Base-by-base conservation (phyloP, 2,797 vertebrate species). In the Limnodromus scolopaceus region DNA sequence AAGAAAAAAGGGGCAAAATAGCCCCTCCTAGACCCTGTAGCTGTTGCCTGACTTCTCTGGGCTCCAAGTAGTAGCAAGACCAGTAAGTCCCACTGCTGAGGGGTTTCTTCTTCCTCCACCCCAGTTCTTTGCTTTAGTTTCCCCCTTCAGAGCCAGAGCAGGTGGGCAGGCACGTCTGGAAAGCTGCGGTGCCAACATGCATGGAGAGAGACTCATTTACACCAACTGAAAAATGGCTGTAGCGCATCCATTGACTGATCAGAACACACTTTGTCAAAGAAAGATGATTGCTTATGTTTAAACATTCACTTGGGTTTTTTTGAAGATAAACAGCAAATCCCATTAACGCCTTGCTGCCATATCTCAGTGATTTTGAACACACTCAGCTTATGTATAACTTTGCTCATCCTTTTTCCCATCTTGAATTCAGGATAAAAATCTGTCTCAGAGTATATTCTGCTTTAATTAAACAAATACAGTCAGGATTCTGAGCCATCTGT, bases 381-480 rank as follows among this genome's bases (percentile, higher is more conserved):
- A 32, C 57, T 92, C 94, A 39, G 24, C 85, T 89, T 85, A 69
- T 12, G 9, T 41, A 20, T 65, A 43, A 38, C 23, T 89, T 89
- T 38, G 16, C 61, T 84, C 74, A 77, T 84, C 46, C 92, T 96
- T 93, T 92, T 93, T 68, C 61, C 84, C 85, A 65, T 96, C 72
- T 70, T 93, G 87, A 92, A 94, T 97, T 94, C 80, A 61, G 49
- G 49, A 61, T 77, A 74, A 84, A 93, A 95, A 85, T 71, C 90
- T 85, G 49, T 87, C 96, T 97, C 84, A 87, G 88, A 91, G 85
- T 94, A 69, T 91, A 89, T 94, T 96, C 86, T 58, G 43, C 85
- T 96, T 91, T 96, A 97, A 98, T 97, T 97, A 97, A 98, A 94
- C 91, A 96, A 78, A 92, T 48, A 91, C 46, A 95, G 79, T 86